These are phyloP conservation scores for Quadroppia sp. DNA, from an alignment of 2,888 invertebrate genomes.

Conservation along the genomic window DNA sequence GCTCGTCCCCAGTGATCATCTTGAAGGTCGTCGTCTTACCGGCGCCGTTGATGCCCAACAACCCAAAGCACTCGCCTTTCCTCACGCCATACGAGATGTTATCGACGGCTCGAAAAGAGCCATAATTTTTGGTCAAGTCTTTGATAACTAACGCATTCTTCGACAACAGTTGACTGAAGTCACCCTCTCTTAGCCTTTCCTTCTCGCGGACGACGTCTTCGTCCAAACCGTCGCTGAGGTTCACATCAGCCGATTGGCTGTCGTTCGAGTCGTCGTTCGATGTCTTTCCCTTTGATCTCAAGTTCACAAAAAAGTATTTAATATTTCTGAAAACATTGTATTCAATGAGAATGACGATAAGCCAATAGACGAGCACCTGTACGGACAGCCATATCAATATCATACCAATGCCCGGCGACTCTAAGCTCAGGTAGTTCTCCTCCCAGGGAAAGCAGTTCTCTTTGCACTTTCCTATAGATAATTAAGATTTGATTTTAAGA, in stretches of 20 bases:
- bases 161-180: constrained; percentile 43
- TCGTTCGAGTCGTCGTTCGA: background rate
- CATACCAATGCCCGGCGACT: constrained; percentile 65
- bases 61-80: constrained; percentile 55
- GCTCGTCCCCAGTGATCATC: constrained; percentile 58
- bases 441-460: constrained; percentile 52
- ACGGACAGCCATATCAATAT: constrained; percentile 62
- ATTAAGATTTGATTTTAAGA: too few species aligned
- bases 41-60: constrained; percentile 58
- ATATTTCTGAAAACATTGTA: constrained; percentile 39
- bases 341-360: constrained; percentile 45
- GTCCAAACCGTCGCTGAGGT: constrained; percentile 47
- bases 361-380: constrained; percentile 44
- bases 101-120: constrained; percentile 60
- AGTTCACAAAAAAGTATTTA: background rate
- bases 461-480: constrained; percentile 50
- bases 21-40: constrained; percentile 60
- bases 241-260: background rate
- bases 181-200: constrained; percentile 50
- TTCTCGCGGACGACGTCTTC: constrained; percentile 54
- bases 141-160: constrained; percentile 59
- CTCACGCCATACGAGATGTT: constrained; percentile 65
- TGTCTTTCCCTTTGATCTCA: background rate
- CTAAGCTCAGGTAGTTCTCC: constrained; percentile 63
- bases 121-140: constrained; percentile 62